These are phyloP conservation scores for Liasis olivaceus DNA, from an alignment of 2,797 vertebrate genomes.

Conservation along the genomic window DNA sequence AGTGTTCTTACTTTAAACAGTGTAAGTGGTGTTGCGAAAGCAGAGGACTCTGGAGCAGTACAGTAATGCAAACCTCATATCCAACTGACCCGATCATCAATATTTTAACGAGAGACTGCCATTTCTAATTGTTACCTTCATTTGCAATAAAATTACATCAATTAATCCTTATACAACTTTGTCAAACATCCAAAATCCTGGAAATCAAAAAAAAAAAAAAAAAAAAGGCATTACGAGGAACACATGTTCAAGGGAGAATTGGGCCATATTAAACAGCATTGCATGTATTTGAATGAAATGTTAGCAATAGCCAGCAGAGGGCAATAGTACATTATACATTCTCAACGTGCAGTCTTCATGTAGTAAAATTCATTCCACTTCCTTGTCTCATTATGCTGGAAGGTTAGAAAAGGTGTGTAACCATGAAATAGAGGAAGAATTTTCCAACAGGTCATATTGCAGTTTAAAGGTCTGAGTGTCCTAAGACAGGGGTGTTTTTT, in stretches of 20 bases:
- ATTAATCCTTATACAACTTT: background rate
- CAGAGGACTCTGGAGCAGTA: background rate
- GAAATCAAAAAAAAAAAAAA: background rate
- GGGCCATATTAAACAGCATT: background rate
- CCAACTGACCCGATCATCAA: background rate
- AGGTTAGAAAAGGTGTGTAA: background rate
- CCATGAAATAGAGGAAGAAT: background rate
- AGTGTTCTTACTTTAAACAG: slow-evolving; percentile 12
- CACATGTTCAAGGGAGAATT: background rate
- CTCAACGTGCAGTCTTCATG: background rate
- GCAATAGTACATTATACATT: background rate
- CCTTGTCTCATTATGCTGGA: background rate
- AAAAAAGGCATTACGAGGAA: background rate
- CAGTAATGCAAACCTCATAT: background rate
- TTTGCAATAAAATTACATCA: background rate
- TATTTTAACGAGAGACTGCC: background rate
- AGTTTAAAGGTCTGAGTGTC: background rate
- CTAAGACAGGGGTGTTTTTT: background rate
- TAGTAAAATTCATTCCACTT: background rate
- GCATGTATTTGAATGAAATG: background rate
- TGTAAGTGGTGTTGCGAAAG: slow-evolving; percentile 1
- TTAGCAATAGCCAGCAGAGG: slow-evolving; percentile 31
- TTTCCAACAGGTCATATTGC: background rate
- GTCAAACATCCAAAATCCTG: background rate
- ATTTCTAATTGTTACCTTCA: background rate